These are phyloP conservation scores for Tragelaphus strepsiceros DNA, from an alignment of 2,113 vertebrate genomes.

Conservation along the genomic window DNA sequence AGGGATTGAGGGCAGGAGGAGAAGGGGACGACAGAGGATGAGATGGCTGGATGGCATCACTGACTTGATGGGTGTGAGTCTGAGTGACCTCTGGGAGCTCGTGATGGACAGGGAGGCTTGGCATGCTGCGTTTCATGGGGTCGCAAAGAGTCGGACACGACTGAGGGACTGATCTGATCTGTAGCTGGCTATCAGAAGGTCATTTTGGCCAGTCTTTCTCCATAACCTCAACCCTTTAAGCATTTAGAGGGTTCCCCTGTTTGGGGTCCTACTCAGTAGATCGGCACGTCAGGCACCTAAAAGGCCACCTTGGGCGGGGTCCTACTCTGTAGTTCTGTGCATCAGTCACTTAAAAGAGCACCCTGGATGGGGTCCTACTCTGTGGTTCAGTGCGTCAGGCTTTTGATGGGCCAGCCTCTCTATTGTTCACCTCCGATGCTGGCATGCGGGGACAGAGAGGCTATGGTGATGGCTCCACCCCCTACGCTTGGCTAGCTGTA, in stretches of 20 bases:
- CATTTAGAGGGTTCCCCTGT: background rate
- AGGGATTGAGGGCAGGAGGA: too few relatives aligned
- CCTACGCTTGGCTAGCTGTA: background rate
- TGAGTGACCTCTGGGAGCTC: too few relatives aligned
- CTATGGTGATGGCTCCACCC: background rate
- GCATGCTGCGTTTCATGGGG: accelerated
- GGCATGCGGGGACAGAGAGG: background rate
- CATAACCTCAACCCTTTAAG: background rate
- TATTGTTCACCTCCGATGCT: background rate
- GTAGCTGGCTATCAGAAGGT: background rate
- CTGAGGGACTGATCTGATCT: background rate
- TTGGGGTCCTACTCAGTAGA: background rate
- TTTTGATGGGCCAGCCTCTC: background rate
- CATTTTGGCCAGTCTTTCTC: background rate
- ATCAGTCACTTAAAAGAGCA: background rate
- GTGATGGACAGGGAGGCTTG: too few relatives aligned
- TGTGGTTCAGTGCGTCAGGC: background rate
- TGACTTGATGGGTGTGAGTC: too few relatives aligned
- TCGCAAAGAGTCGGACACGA: too few relatives aligned
- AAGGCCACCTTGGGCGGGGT: background rate
- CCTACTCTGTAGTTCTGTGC: background rate
- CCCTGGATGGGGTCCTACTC: background rate
- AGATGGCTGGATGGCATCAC: too few relatives aligned
- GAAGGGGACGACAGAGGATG: too few relatives aligned
- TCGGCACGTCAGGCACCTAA: accelerated